Evolutionary conservation across 2,797 vertebrate genomes (phyloP), one percentile per base, ranked within the genome.

Genomic region (Myotis pilosus): DNA sequence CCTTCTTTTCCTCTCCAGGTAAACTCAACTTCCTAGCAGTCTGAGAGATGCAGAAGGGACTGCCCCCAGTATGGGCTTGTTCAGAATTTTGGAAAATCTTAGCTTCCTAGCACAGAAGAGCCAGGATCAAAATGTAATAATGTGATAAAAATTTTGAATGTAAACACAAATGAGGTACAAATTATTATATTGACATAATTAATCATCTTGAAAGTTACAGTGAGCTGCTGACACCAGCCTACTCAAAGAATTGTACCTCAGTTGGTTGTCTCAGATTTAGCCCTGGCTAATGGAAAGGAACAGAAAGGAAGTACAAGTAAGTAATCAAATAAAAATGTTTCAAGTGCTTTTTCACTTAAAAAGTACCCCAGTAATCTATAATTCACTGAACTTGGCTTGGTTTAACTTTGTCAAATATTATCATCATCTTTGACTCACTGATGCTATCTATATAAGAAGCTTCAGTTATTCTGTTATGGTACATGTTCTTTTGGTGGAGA

Each of bases 401-500:
- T 92, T 95, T 96, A 89, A 91, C 78, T 96, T 92, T 92, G 71
- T 85, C 96, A 95, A 93, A 86, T 96, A 81, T 76, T 92, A 60
- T 93, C 86, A 95, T 93, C 66, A 80, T 96, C 89, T 95, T 91
- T 95, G 85, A 96, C 75, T 94, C 90, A 90, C 55, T 90, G 81
- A 88, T 92, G 47, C 86, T 95, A 78, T 78, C 75, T 78, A 36
- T 55, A 72, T 86, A 89, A 0, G 51, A 92, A 80, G 74, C 92
- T 96, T 28, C 62, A 71, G 57, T 88, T 92, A 95, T 95, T 91
- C 93, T 84, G 49, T 92, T 82, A 91, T 57, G 25, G 55, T 91
- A 79, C 49, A 33, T 88, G 85, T 86, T 94, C 85, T 95, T 96
- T 95, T 91, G 87, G 87, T 92, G 87, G 83, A 84, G 55, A 78